Base-by-base conservation (phyloP, 1,140 invertebrate genomes). In the Orius insidiosus region DNA sequence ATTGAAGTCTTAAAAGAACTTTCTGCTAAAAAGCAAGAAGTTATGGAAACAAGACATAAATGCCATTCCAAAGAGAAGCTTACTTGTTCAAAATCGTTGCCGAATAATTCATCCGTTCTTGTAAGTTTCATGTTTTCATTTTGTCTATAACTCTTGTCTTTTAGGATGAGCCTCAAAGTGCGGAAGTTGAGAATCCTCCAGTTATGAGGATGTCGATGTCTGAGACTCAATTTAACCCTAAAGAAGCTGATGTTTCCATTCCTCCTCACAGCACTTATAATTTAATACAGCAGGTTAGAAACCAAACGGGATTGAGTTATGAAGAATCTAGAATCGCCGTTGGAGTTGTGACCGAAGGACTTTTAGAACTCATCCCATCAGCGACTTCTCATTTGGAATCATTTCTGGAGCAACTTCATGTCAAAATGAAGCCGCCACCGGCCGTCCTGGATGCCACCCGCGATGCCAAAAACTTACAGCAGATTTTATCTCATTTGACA, bases 291-390 rank as follows among this genome's bases (percentile, higher is more conserved):
- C 18, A 42, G 24, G 41, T 92, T 4, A 67, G 87, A 31, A 74
- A 72, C 52, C 82, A 84, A 56, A 89, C 86, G 1, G 77, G 85
- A 52, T 69, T 90, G 5, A 87, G 81, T 57, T 80, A 89, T 60
- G 80, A 88, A 55, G 76, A 86, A 69, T 88, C 84, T 0, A 78
- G 81, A 60, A 70, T 86, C 24, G 85, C 85, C 32, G 74, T 88
- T 15, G 76, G 76, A 48, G 81, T 83, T 19, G 81, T 89, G 1
- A 65, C 87, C 1, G 52, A 55, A 32, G 56, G 60, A 44, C 53
- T 71, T 1, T 46, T 54, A 15, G 54, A 53, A 8, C 32, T 55
- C 6, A 52, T 52, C 0, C 24, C 48, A 7, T 8, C 31, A 8
- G 46, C 48, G 2, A 7, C 14, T 15, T 33, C 47, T 3, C 8